These are phyloP conservation scores for Lycaon pictus DNA, from an alignment of 2,113 vertebrate species.

Conservation along the genomic window DNA sequence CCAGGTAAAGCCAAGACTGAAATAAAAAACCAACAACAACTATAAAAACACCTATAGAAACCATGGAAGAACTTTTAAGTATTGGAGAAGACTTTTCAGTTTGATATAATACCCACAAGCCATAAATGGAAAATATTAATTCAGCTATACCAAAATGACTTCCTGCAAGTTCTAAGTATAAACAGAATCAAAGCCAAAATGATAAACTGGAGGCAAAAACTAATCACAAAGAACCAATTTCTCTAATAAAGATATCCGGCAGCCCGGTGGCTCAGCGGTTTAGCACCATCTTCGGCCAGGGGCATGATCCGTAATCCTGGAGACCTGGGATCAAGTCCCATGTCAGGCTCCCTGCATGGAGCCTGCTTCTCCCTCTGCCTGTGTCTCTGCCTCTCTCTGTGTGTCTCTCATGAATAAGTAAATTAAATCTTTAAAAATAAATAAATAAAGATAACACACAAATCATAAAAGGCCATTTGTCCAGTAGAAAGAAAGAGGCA, in stretches of 20 bases:
- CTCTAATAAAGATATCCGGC: not conserved
- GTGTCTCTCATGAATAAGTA: too few relatives aligned
- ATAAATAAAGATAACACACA: not conserved
- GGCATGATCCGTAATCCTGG: too few relatives aligned
- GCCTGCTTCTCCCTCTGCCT: too few relatives aligned
- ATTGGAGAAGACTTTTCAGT: not conserved
- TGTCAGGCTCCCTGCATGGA: too few relatives aligned
- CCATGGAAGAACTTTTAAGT: not conserved
- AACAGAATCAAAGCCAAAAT: conserved; percentile 49
- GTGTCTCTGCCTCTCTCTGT: too few relatives aligned
- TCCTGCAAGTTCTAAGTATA: not conserved
- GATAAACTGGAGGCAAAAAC: not conserved
- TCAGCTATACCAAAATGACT: conserved; percentile 29
- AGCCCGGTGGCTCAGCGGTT: too few relatives aligned
- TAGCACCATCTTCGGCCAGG: too few relatives aligned
- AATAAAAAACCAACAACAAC: not conserved
- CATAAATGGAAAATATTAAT: conserved; percentile 28
- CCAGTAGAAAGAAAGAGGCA: conserved; percentile 6
- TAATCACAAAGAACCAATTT: not conserved
- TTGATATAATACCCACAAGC: conserved; percentile 8
- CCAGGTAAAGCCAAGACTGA: not conserved
- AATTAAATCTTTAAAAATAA: not conserved
- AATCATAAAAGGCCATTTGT: not conserved
- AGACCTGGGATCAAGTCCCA: too few relatives aligned
- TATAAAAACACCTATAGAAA: conserved; percentile 38